A percentile compares a stretch with the other conserved stretches of the same genome.
Conservation (phyloP, 37 sponge, comb jelly and placozoan species). For the Tethya wilhelma region DNA sequence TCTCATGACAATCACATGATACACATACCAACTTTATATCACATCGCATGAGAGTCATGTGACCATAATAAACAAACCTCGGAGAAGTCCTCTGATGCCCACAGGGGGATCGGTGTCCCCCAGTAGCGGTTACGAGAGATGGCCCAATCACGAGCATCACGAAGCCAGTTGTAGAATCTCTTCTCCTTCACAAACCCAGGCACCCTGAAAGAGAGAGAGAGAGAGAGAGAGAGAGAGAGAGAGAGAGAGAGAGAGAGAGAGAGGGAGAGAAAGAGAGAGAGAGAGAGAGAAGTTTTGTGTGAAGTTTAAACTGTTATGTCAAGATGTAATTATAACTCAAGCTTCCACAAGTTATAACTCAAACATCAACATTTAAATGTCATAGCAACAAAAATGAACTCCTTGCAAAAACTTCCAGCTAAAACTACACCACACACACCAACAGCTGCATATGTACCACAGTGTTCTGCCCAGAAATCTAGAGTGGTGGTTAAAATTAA, state of each 20-base stretch:
- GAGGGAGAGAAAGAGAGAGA: conserved; percentile 15
- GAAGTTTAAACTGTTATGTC: too few species aligned
- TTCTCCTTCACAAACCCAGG: conserved; percentile 99
- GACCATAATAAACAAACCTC: conserved; percentile 56
- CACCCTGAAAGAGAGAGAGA: conserved; percentile 62
- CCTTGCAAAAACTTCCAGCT: too few species aligned
- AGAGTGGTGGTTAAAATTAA: too few species aligned
- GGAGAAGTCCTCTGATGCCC: conserved; percentile 89
- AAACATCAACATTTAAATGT: too few species aligned
- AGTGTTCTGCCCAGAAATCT: too few species aligned
- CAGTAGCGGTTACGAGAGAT: conserved; percentile 96
- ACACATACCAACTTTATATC: background rate
- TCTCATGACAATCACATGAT: conserved; percentile 11
- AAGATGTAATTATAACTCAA: too few species aligned
- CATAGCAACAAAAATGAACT: too few species aligned
- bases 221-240: conserved; percentile 11
- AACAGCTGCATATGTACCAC: too few species aligned
- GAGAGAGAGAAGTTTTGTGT: too few species aligned
- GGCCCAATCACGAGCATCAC: conserved; percentile 92
- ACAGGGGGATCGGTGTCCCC: conserved; percentile 99
- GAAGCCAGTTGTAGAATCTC: conserved; percentile 98
- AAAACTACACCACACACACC: too few species aligned
- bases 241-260: conserved; percentile 18
- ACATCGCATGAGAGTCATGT: background rate
- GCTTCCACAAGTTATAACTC: too few species aligned